phyloP scores from a whole-genome alignment of 2,797 vertebrate species.

The Phalanger gymnotis region DNA sequence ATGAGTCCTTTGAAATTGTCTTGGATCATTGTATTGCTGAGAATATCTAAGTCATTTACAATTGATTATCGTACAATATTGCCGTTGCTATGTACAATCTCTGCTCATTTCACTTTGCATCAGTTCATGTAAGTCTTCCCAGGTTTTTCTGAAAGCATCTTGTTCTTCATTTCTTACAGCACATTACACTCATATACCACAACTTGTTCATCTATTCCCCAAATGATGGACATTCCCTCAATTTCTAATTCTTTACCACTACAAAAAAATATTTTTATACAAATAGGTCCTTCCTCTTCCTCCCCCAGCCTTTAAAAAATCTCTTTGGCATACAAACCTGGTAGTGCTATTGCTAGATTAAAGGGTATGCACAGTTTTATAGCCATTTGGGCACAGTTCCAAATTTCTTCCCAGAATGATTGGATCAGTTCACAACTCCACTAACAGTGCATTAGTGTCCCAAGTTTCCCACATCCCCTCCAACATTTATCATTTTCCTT shows the following conservation, averaged over 20 bases:
- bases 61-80: neutral
- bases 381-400: neutral
- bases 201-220: too few relatives aligned
- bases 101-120: neutral
- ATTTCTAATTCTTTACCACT: neutral
- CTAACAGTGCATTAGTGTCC: neutral
- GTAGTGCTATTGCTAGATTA: neutral
- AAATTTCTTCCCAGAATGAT: neutral
- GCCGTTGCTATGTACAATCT: neutral
- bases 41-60: neutral
- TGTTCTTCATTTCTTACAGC: neutral
- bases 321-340: neutral
- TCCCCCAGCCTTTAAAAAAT: neutral
- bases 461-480: neutral
- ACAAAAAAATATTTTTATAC: neutral
- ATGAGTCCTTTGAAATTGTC: neutral
- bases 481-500: neutral
- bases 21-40: neutral
- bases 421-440: neutral
- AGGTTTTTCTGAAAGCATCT: too few relatives aligned
- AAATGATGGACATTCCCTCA: neutral
- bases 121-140: neutral
- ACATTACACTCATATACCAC: neutral
- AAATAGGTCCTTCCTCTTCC: neutral
- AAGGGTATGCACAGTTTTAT: neutral